Evolutionary conservation across 2,888 invertebrate genomes (phyloP), one percentile per base, ranked within the genome.

Genomic region (Philaethria dido): DNA sequence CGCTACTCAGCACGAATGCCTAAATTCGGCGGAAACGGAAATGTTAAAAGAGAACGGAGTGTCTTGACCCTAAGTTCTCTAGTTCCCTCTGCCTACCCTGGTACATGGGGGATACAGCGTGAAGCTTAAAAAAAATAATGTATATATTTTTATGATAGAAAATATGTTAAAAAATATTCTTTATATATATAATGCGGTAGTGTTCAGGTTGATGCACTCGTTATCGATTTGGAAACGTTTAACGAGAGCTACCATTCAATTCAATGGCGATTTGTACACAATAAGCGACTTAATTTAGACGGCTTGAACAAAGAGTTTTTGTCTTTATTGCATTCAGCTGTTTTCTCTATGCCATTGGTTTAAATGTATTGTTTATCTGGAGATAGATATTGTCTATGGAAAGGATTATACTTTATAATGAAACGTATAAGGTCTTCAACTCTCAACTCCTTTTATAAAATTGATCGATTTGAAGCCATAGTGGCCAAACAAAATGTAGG

Each of bases 261-360:
- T 69, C 60, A 64, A 63, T 47, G 50, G 65, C 64, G 67, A 69
- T 72, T 69, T 69, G 71, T 71, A 64, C 62, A 73, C 70, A 72
- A 68, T 71, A 54, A 69, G 55, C 25, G 45, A 45, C 45, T 39
- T 42, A 29, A 60, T 60, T 60, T 45, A 60, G 60, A 60, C 29
- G 6, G 22, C 14, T 57, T n/a, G 20, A 55, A 55, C 3, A 55
- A 42, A 39, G n/a, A n/a, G n/a, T 39, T 39, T 42, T 57, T 55
- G 4, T 50, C 1, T 39, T 20, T 20, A 20, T 55, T 55, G 14
- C 39, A 20, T 39, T 20, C 8, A 20, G 14, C 6, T 20, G 8
- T 14, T 20, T 20, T 54, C 20, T 36, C 8, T 54, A 11, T 36
- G 6, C 1, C 18, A 18, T 16, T 36, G 5, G 0, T 20, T 36